Evolutionary conservation across 2,113 vertebrate genomes (phyloP).

Genomic region (Muntiacus muntjak): DNA sequence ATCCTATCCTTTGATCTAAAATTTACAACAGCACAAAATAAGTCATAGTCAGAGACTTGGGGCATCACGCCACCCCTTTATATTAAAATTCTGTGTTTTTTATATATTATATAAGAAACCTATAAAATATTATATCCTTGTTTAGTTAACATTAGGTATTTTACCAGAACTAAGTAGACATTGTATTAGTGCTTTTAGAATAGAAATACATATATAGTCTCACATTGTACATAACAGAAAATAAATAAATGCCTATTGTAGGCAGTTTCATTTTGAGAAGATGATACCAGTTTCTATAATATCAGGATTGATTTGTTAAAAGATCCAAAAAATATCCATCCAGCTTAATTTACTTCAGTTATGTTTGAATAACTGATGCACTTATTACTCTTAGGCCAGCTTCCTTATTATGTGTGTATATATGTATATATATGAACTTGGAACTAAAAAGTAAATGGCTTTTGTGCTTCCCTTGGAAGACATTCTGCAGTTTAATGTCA

Average conservation of each 20-base stretch:
- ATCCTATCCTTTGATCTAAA: background rate
- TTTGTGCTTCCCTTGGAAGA: background rate
- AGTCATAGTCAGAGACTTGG: background rate
- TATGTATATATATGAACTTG: background rate
- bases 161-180: background rate
- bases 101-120: background rate
- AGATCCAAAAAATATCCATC: background rate
- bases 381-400: background rate
- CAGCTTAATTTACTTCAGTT: background rate
- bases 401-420: background rate
- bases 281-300: background rate
- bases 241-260: background rate
- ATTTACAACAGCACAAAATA: background rate
- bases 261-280: background rate
- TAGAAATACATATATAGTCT: background rate
- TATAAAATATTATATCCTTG: background rate
- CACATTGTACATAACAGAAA: background rate
- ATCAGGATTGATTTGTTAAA: background rate
- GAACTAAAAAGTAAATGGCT: background rate
- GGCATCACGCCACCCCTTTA: rapidly evolving
- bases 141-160: background rate
- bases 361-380: background rate
- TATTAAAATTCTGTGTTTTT: background rate
- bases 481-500: background rate
- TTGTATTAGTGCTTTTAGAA: background rate